A percentile compares a stretch with the other conserved stretches of the same genome.
Evolutionary conservation across 1,140 invertebrate species (phyloP).

Genomic region (Andricus grossulariae): DNA sequence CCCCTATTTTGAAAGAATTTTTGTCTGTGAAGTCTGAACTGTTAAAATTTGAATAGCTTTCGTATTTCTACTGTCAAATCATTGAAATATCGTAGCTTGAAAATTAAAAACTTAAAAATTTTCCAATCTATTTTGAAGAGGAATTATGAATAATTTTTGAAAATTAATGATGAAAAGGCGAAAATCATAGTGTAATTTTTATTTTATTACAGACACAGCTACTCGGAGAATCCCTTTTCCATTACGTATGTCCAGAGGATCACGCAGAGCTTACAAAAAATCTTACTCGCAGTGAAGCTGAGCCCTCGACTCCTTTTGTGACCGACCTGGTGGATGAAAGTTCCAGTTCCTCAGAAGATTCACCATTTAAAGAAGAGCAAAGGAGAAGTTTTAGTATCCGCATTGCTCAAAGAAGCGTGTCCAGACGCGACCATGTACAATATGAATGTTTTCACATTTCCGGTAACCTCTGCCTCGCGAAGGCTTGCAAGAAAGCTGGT

Average conservation of each 20-base stretch:
- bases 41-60: too few relatives aligned
- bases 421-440: conserved; percentile 75
- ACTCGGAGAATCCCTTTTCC: conserved; percentile 88
- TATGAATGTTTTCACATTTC: conserved; percentile 78
- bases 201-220: conserved; percentile 83
- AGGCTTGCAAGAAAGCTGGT: conserved; percentile 56
- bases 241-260: conserved; percentile 87
- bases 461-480: conserved; percentile 73
- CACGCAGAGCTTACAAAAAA: conserved; percentile 82
- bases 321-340: conserved; percentile 58
- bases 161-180: too few relatives aligned
- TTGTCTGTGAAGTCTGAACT: too few relatives aligned
- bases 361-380: conserved; percentile 63
- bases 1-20: too few relatives aligned
- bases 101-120: too few relatives aligned
- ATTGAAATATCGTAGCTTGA: too few relatives aligned
- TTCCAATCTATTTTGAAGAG: too few relatives aligned
- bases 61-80: too few relatives aligned
- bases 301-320: conserved; percentile 52
- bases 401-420: conserved; percentile 75
- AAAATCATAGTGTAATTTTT: conserved; percentile 26
- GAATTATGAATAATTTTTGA: too few relatives aligned
- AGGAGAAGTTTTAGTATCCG: conserved; percentile 78
- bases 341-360: conserved; percentile 65
- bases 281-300: conserved; percentile 77